Conservation (phyloP, 2,888 invertebrate species). For the Hedychridium roseum region DNA sequence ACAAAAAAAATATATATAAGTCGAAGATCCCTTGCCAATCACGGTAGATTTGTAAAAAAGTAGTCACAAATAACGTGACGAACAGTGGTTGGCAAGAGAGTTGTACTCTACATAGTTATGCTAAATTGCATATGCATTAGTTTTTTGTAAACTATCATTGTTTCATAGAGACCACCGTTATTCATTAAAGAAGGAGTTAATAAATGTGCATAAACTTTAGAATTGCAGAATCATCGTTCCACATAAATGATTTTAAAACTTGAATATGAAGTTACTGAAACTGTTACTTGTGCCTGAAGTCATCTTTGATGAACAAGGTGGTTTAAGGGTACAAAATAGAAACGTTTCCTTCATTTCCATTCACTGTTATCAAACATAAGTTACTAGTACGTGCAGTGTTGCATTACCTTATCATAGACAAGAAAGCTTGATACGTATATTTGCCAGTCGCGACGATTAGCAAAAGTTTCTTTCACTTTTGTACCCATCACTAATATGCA, state of each 20-base stretch:
- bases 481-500: conserved; percentile 41
- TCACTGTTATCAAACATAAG: conserved; percentile 20
- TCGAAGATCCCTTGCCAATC: conserved; percentile 44
- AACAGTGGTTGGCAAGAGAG: conserved; percentile 42
- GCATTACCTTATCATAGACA: conserved; percentile 28
- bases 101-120: conserved; percentile 49
- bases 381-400: conserved; percentile 8
- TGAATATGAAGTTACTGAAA: conserved; percentile 26
- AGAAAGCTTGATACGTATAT: conserved; percentile 22
- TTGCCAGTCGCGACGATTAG: conserved; percentile 26
- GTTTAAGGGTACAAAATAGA: conserved; percentile 42
- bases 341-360: conserved; percentile 20
- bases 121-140: conserved; percentile 41
- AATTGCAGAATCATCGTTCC: conserved; percentile 13
- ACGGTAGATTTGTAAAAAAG: conserved; percentile 53
- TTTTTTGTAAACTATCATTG: conserved; percentile 37
- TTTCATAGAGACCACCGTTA: conserved; percentile 39
- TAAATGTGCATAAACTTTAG: conserved; percentile 14
- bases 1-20: conserved; percentile 55
- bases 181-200: conserved; percentile 37
- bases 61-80: conserved; percentile 51
- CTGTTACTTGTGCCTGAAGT: conserved; percentile 25
- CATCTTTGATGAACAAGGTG: conserved; percentile 39
- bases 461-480: conserved; percentile 31
- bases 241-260: conserved; percentile 23